Base-by-base conservation (phyloP, 2,888 invertebrate species). In the Synergus japonicus region DNA sequence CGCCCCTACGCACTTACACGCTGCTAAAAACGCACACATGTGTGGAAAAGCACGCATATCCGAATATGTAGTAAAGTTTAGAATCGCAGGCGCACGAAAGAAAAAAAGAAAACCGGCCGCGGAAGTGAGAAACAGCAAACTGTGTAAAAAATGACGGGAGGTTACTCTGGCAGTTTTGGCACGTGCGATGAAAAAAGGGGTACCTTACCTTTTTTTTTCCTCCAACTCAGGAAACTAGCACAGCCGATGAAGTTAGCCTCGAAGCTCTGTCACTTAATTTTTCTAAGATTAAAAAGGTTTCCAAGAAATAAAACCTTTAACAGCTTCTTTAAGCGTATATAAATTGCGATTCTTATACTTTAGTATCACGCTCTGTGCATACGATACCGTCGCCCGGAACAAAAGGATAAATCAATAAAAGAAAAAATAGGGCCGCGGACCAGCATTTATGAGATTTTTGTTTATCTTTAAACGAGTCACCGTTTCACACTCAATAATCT, bases 331-430 rank as follows among this genome's bases (percentile, higher is more conserved):
- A 54, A 73, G 54, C 54, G 73, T 73, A 73, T 73, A 54, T 54
- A 29, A 29, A 29, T 29, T 29, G 22, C 54, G 73, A 49, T 73
- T 37, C 54, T 73, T 54, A 73, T 63, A 79, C 76, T 80, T 83
- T 83, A 79, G 78, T 85, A 86, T 86, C 87, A 87, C 86, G 87
- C 87, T 86, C 83, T 85, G 81, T 85, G 78, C 82, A 81, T 18
- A 73, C 49, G 37, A 54, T 86, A 88, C 88, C 87, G 83, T 88
- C 89, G 88, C 89, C 89, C 89, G 89, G 87, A 89, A 90, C 89
- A 82, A 87, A 88, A 87, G 83, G 83, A 81, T 88, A 89, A 88
- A 89, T 88, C 86, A 88, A 90, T 86, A 88, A 89, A 89, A 88
- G 87, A 87, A 88, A 88, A 89, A 85, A n/a, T 87, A 87, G 86